Base-by-base conservation (phyloP, 92 coral and sea anemone species). In the Anthopleura xanthogrammica region DNA sequence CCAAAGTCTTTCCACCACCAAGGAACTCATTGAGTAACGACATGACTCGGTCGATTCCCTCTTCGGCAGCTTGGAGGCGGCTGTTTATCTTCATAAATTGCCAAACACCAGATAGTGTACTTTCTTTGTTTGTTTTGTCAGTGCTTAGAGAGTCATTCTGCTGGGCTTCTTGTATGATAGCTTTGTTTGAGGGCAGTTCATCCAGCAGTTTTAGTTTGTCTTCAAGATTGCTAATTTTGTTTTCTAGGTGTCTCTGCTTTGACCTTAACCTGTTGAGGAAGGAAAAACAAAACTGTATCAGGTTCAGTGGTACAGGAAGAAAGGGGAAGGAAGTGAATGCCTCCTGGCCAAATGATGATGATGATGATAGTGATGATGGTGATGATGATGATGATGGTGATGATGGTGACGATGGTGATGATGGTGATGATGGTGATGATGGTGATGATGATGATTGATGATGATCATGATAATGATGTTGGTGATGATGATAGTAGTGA, bases 61-160 rank as follows among this genome's bases (percentile, higher is more conserved):
- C 99, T 80, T 96, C 99, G 3, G 98, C 90, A 3, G 99, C 99
- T 73, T 90, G 98, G 0, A 96, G 90, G 36, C 99, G 80, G 16
- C 94, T 89, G 83, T 92, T 87, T 3, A 94, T 78, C 82, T 93
- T 96, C 98, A 96, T 94, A 68, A 92, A 90, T 90, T 96, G 95
- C 99, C 99, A 96, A 81, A 94, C 89, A 41, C 95, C 94, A 39
- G 95, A 86, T 16, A 96, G 91, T 4, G 87, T 62, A 66, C 79
- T 91, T 52, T 94, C 93, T 78, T 86, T 89, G 20, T 57, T 41
- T 41, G 29, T 41, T n/a, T 40, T 68, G 9, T 46, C 82, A 60
- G 64, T 71, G 41, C 23, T 52, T 36, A 72, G 29, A 10, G 80
- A 41, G 54, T 83, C 90, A 16, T 84, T 50, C 73, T 95, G 92